Evolutionary conservation across 2,888 invertebrate species (phyloP), one percentile per base, ranked within the genome.

Genomic region (Xylocampa areola): DNA sequence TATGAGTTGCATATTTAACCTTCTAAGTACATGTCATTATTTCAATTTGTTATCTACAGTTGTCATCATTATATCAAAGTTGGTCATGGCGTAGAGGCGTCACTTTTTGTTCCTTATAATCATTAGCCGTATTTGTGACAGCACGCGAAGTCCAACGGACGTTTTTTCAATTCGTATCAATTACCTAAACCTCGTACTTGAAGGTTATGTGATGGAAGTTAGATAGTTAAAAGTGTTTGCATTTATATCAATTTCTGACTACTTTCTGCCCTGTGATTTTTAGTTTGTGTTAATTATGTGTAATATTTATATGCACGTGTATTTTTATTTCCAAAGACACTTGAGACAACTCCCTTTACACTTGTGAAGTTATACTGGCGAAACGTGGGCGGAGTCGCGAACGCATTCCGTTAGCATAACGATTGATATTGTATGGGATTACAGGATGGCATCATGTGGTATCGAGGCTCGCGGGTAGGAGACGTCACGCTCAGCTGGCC

Each of bases 401-500:
- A 60, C 37, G 50, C 30, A 45, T 39, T 61, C 11, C 33, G 60
- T 57, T 58, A 68, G 39, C 54, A 69, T 58, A 69, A 76, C 68
- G 62, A 79, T 76, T 72, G 79, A 78, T 77, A 68, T 75, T 76
- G 57, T 65, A 67, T 68, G 71, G 81, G 82, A 83, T 85, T 79
- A 83, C 72, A 80, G 82, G 84, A 82, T 80, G 77, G 77, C 78
- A 79, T 80, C 76, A 80, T 79, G 74, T 70, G 73, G 76, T 77
- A 81, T 83, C 71, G 82, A 79, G 77, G 67, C 76, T 80, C 76
- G 79, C 73, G 80, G 79, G 79, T 80, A 84, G 85, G 81, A 86
- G 83, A 86, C 79, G 85, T 82, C 80, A 86, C 82, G 87, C 81
- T 84, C 80, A 80, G 90, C 81, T 86, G 85, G 58, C 52, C 66